phyloP scores from a whole-genome alignment of 2,113 vertebrate genomes.

The Dicrurus megarhynchus region DNA sequence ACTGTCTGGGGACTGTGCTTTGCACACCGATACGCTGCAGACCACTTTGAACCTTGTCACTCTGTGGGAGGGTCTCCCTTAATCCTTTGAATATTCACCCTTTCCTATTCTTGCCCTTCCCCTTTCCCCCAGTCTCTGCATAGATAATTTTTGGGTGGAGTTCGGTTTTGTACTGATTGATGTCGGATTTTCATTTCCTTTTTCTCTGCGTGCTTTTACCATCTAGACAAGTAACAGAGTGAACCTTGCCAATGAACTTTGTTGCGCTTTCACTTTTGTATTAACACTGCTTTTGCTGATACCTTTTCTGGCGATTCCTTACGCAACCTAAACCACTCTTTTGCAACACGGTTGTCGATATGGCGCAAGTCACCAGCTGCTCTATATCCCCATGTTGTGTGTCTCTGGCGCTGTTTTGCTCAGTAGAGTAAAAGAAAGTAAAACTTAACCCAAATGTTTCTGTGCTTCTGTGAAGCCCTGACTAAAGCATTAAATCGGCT shows the following conservation, averaged over 20 bases:
- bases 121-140: neutral
- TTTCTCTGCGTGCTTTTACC: rapidly evolving
- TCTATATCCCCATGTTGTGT: neutral
- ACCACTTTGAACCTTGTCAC: neutral
- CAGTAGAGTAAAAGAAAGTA: neutral
- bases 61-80: neutral
- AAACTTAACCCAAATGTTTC: neutral
- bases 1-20: no score
- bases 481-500: neutral
- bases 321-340: neutral
- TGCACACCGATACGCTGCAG: rapidly evolving
- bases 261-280: rapidly evolving
- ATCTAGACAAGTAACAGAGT: neutral
- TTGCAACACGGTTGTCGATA: rapidly evolving
- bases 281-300: neutral
- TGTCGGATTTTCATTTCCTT: neutral
- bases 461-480: neutral
- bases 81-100: neutral
- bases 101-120: neutral
- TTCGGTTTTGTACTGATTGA: rapidly evolving
- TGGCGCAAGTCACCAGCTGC: neutral
- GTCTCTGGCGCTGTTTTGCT: neutral
- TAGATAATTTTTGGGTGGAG: neutral
- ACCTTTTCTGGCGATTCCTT: neutral
- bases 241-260: neutral